A percentile compares a stretch with the other conserved stretches of the same genome.
These are phyloP conservation scores for Erpornis zantholeuca DNA, from an alignment of 2,113 vertebrate genomes.

Conservation along the genomic window DNA sequence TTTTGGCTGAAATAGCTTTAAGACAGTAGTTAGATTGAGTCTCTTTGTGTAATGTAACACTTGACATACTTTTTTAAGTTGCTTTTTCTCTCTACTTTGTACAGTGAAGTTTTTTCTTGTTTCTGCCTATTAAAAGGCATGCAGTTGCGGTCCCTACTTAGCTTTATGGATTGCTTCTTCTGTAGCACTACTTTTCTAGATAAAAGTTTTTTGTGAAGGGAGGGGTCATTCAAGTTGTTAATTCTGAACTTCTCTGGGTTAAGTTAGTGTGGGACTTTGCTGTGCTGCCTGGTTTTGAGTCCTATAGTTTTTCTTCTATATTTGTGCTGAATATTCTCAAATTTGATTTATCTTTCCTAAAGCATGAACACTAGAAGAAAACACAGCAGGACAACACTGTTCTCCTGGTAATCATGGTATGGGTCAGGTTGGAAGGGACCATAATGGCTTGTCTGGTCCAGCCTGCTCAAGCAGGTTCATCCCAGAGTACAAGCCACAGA, in stretches of 20 bases:
- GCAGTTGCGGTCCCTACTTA: background rate
- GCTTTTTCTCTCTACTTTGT: background rate
- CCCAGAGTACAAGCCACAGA: background rate
- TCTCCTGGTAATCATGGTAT: background rate
- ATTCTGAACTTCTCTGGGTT: background rate
- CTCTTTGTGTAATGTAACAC: background rate
- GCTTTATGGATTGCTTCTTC: background rate
- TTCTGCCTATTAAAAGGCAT: background rate
- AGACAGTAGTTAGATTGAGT: background rate
- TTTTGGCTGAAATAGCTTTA: background rate
- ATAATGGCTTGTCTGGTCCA: background rate
- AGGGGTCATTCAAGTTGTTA: background rate
- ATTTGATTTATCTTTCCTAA: background rate
- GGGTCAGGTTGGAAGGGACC: background rate
- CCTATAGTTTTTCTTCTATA: background rate
- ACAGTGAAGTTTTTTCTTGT: accelerated
- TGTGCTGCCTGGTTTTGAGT: background rate
- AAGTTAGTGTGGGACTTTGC: background rate
- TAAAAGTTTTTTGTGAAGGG: background rate
- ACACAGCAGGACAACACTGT: background rate
- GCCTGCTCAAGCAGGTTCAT: background rate
- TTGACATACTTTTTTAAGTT: background rate
- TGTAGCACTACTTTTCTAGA: background rate
- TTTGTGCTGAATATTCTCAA: background rate
- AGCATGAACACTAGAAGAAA: background rate